A percentile compares a stretch with the other conserved stretches of the same genome.
These are phyloP conservation scores for Centruroides sculpturatus DNA, from an alignment of 1,140 invertebrate species.

Conservation along the genomic window DNA sequence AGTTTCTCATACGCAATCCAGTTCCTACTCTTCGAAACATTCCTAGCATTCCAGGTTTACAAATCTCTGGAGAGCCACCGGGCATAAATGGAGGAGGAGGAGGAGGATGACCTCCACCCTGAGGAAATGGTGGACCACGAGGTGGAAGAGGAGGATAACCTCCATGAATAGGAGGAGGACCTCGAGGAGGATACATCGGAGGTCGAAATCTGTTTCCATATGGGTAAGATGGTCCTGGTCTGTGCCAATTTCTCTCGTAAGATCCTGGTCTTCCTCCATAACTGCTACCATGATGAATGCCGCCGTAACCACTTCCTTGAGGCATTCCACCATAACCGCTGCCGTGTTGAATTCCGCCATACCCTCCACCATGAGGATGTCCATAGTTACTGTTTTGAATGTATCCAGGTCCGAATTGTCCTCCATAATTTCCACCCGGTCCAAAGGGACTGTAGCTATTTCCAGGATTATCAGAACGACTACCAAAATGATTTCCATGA, in stretches of 20 bases:
- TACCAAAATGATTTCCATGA: background rate
- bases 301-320: background rate
- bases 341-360: background rate
- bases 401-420: background rate
- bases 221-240: background rate
- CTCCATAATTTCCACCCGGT: background rate
- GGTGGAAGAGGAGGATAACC: background rate
- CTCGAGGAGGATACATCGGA: conserved; percentile 1
- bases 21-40: conserved; percentile 39
- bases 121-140: background rate
- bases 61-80: background rate
- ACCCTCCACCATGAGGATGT: background rate
- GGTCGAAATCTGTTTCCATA: background rate
- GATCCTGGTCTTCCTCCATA: background rate
- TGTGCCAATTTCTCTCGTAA: background rate
- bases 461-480: background rate
- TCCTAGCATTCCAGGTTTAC: conserved; percentile 3
- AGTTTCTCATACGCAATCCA: conserved; percentile 55
- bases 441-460: background rate
- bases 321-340: background rate
- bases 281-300: background rate
- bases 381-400: background rate
- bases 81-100: background rate
- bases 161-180: conserved; percentile 1
- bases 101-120: background rate